Conservation (phyloP, 64 coral and sea anemone species). For the Anthopleura sola region DNA sequence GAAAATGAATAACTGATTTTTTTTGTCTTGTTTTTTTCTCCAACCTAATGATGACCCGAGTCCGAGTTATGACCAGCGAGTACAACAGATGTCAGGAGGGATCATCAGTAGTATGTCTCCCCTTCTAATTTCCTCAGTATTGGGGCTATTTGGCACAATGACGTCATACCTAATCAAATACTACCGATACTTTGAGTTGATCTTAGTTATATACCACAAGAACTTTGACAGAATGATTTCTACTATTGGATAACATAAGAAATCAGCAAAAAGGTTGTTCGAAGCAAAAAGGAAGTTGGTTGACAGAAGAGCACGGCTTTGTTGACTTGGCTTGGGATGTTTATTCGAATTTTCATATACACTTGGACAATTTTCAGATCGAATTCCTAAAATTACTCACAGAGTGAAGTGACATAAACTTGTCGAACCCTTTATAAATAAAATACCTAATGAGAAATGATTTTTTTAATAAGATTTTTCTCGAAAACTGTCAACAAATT, state of each 20-base stretch:
- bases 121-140: not conserved
- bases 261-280: not conserved
- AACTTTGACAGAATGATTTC: conserved; percentile 1
- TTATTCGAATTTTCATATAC: not conserved
- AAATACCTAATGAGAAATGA: not conserved
- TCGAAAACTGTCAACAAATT: not conserved
- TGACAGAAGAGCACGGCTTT: not conserved
- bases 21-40: not conserved
- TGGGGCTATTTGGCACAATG: not conserved
- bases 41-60: not conserved
- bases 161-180: conserved; percentile 6
- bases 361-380: not conserved
- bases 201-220: not conserved
- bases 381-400: not conserved
- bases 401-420: not conserved
- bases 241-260: not conserved
- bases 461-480: not conserved
- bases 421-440: not conserved
- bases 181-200: not conserved
- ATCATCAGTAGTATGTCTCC: not conserved
- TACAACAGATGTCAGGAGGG: not conserved
- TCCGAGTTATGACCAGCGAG: not conserved
- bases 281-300: not conserved
- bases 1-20: not conserved
- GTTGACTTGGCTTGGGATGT: not conserved